Evolutionary conservation across 2,113 vertebrate genomes (phyloP).

Genomic region (Turnix velox): DNA sequence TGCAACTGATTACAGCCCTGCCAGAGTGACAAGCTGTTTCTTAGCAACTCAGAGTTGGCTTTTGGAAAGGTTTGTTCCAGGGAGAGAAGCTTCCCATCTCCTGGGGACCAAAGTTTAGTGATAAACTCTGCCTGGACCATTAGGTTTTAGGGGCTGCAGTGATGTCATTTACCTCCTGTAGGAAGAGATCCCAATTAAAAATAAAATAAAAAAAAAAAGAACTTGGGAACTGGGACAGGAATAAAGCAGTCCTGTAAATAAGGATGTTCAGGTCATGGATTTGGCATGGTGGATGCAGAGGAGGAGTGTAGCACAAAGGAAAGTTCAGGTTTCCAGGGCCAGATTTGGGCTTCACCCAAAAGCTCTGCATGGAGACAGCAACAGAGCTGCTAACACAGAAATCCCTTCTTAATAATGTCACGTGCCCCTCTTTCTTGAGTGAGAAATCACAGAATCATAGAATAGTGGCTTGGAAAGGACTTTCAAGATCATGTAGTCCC

Average conservation of each 20-base stretch:
- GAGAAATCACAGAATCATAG: too few species aligned
- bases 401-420: not conserved
- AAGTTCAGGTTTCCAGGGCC: not conserved
- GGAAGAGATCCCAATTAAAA: not conserved
- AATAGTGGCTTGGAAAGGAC: too few species aligned
- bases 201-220: too few species aligned
- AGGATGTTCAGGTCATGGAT: not conserved
- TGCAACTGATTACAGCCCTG: not conserved
- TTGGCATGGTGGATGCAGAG: not conserved
- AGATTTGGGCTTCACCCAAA: not conserved
- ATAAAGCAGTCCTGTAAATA: not conserved
- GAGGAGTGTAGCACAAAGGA: not conserved
- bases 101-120: not conserved
- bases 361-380: not conserved
- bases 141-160: not conserved
- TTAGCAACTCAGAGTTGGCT: slow-evolving; percentile 17
- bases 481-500: too few species aligned
- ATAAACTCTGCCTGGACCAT: not conserved
- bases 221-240: not conserved
- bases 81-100: not conserved
- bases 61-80: not conserved
- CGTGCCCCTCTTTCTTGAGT: not conserved
- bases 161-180: not conserved
- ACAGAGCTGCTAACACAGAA: accelerated
- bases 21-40: slow-evolving; percentile 31